Evolutionary conservation across 2,113 vertebrate species (phyloP), one percentile per base, ranked within the genome.

Genomic region (Sinocyclocheilus anshuiensis): DNA sequence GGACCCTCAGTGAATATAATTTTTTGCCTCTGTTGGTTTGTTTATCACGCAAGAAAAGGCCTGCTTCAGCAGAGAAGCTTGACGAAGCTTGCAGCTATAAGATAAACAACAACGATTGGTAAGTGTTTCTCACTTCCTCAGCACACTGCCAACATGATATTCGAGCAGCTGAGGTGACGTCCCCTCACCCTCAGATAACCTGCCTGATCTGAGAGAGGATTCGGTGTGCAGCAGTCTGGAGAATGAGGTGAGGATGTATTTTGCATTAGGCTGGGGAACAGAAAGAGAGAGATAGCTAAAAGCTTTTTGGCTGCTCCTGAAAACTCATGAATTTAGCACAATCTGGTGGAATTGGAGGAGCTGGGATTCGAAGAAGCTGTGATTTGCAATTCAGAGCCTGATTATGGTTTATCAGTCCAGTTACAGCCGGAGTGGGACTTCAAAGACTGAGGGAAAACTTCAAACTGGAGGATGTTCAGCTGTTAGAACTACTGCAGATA

Each of bases 341-440:
- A 53, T 57, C 6, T 65, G 39, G 69, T 16, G 26, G 33, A 63
- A 85, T 39, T 57, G 80, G 5, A 67, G 65, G 75, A 86, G 65
- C 61, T 57, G 29, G 39, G 59, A 80, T 29, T 33, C 69, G 83
- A 69, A 45, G 75, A 55, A 39, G 79, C 69, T 78, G 65, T 45
- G 20, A 89, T 88, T 90, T 87, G 84, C 81, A 86, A 87, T 83
- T 88, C 86, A 61, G 69, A 13, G 69, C 55, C 55, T 39, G 86
- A 87, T 82, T 84, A 86, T 39, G 61, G 42, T 84, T 89, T 87
- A 89, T 90, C 87, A 84, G 77, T 50, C 24, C 20, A 2, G 72
- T 55, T 79, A 77, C 80, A 84, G 83, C 33, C 80, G 9, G 6
- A 76, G 75, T 24, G 50, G 63, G 87, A 74, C 87, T 89, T 82